Conservation (phyloP, 2,888 invertebrate species). For the Drosophila aldrichi region DNA sequence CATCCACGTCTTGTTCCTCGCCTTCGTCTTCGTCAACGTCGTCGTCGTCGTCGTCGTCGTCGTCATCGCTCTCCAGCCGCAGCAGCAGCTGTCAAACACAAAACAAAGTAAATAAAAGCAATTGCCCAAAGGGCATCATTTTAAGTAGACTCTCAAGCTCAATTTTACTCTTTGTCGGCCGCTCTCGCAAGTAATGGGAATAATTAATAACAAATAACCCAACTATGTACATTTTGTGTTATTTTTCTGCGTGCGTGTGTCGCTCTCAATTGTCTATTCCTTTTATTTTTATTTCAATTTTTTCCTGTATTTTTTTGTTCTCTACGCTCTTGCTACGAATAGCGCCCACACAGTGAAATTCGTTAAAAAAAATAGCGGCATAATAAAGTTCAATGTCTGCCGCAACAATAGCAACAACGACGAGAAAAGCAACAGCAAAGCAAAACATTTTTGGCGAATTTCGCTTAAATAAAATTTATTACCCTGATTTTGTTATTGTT, state of each 20-base stretch:
- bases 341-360: conserved; percentile 51
- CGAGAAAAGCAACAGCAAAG: conserved; percentile 32
- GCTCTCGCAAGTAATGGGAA: conserved; percentile 24
- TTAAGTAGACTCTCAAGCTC: conserved; percentile 17
- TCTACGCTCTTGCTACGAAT: conserved; percentile 29
- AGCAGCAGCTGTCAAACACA: conserved; percentile 57
- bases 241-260: conserved; percentile 22
- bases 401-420: conserved; percentile 14
- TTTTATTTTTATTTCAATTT: conserved; percentile 12
- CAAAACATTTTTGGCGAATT: conserved; percentile 49
- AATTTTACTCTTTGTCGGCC: conserved; percentile 6
- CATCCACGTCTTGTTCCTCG: conserved; percentile 25
- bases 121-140: conserved; percentile 32
- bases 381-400: conserved; percentile 77
- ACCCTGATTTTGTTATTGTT: conserved; percentile 21
- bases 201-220: conserved; percentile 46
- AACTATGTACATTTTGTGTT: conserved; percentile 25
- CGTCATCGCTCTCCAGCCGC: conserved; percentile 27
- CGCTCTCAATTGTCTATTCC: conserved; percentile 25
- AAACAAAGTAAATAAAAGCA: conserved; percentile 70
- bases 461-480: conserved; percentile 60
- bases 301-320: conserved; percentile 25
- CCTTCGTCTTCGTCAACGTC: conserved; percentile 24
- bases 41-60: neutral
- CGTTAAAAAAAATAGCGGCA: conserved; percentile 17